Percentiles rank a stretch among this genome's conserved stretches.
phyloP scores from a whole-genome alignment of 2,797 vertebrate genomes.

The Poeciliopsis gracilis region DNA sequence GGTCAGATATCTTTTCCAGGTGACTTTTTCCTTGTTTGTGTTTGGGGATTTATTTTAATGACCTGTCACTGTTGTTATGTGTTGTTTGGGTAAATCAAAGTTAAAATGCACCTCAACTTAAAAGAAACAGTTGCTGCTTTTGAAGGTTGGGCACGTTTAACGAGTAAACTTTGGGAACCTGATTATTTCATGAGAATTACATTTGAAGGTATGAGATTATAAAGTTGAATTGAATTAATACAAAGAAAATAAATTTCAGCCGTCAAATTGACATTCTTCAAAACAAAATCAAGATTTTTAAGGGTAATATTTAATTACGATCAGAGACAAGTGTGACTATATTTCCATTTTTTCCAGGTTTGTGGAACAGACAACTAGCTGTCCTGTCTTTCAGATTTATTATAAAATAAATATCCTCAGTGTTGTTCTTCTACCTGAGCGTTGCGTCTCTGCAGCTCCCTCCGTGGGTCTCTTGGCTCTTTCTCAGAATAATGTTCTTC shows the following conservation, averaged over 20 bases:
- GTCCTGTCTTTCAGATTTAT: background rate
- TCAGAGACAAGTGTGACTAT: background rate
- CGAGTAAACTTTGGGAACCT: background rate
- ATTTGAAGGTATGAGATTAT: background rate
- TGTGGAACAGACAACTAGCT: background rate
- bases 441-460: background rate
- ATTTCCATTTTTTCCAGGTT: background rate
- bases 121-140: background rate
- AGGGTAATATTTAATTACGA: background rate
- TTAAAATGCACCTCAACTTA: background rate
- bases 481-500: background rate
- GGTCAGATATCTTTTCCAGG: slow-evolving; percentile 53
- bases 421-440: background rate
- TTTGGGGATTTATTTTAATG: slow-evolving; percentile 2
- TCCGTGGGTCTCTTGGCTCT: background rate
- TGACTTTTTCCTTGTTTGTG: slow-evolving; percentile 15
- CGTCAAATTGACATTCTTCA: background rate
- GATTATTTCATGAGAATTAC: background rate
- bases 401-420: background rate
- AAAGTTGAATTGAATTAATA: background rate
- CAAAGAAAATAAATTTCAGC: background rate
- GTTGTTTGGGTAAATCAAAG: background rate
- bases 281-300: background rate
- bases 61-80: background rate
- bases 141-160: background rate